These are phyloP conservation scores for Drosophila mimetica DNA, from an alignment of 2,888 invertebrate genomes.

Conservation along the genomic window DNA sequence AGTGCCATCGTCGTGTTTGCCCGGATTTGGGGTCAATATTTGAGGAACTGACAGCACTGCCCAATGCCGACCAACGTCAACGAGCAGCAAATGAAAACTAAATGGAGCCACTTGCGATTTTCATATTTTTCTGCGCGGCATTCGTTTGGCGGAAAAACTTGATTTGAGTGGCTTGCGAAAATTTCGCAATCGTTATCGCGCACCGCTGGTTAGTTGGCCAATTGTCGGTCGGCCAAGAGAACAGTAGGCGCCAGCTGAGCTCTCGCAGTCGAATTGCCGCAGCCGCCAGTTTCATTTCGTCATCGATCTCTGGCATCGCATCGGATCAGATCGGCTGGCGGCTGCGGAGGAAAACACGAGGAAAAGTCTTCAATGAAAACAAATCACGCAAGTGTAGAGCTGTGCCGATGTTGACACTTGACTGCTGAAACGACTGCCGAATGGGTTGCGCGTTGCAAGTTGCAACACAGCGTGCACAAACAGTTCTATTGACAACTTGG, in stretches of 20 bases:
- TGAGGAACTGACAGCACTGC: constrained; percentile 17
- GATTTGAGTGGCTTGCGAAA: constrained; percentile 59
- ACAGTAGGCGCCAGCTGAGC: constrained; percentile 42
- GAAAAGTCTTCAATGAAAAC: constrained; percentile 40
- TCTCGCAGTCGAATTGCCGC: constrained; percentile 29
- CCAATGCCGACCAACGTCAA: constrained; percentile 45
- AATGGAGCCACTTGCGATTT: constrained; percentile 57
- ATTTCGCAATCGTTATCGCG: constrained; percentile 60
- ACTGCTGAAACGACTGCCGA: constrained; percentile 10
- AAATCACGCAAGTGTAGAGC: constrained; percentile 17
- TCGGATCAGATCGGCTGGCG: constrained; percentile 21
- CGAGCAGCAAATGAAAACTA: constrained; percentile 61
- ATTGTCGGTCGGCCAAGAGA: constrained; percentile 54
- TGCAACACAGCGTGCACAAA: constrained; percentile 27
- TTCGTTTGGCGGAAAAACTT: constrained; percentile 61
- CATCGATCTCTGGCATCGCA: constrained; percentile 18
- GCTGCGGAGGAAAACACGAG: constrained; percentile 7
- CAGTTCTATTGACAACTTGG: not conserved
- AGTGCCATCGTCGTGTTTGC: constrained; percentile 32
- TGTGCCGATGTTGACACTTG: constrained; percentile 59
- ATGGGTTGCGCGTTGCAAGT: constrained; percentile 31
- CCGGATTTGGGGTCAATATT: constrained; percentile 21
- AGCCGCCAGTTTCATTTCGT: constrained; percentile 17
- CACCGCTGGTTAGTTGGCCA: constrained; percentile 50
- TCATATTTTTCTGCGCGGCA: constrained; percentile 57